Base-by-base conservation (phyloP, 2,888 invertebrate genomes). In the Xestoiulus laeticollis region DNA sequence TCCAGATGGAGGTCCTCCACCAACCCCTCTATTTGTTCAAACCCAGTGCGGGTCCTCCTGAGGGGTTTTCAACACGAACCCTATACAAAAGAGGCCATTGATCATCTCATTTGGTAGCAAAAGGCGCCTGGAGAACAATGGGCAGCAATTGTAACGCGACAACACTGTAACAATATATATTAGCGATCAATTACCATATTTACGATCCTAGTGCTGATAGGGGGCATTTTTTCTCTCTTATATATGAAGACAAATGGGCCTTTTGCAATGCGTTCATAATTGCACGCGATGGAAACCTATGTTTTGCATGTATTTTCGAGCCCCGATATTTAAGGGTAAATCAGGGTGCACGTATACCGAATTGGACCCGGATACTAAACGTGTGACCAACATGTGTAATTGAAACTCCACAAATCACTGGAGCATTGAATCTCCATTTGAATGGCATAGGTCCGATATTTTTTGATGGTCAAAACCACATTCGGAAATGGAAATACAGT, bases 121-220 rank as follows among this genome's bases (percentile, higher is more conserved):
- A 68, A 68, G 68, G 68, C 68, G 68, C 68, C 68, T 68, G 68
- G 68, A 84, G 84, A 84, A 84, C 84, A 84, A 84, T 38, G n/a
- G 33, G 22, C 84, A 38, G n/a, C 84, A 33, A 84, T 84, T 84
- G 84, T 84, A 38, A 43, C 33, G 84, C 33, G 43, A 33, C 33
- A 84, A 38, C 33, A 10, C 33, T n/a, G 84, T 84, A 38, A 84
- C 38, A 84, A 84, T 84, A 43, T 84, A 84, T 84, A 84, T 84
- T 84, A 84, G 84, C 84, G n/a, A 84, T 33, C 84, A 84, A 84
- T 84, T 84, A 43, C 84, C 84, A 84, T 84, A 22, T 84, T 84
- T 33, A 38, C 84, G 43, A 84, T 68, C 26, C 4, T 5, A 68
- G 68, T 68, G 68, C 68, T 26, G 68, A 10, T 22, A 26, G 68